Base-by-base conservation (phyloP, 1,140 invertebrate genomes). In the Hirudo medicinalis region DNA sequence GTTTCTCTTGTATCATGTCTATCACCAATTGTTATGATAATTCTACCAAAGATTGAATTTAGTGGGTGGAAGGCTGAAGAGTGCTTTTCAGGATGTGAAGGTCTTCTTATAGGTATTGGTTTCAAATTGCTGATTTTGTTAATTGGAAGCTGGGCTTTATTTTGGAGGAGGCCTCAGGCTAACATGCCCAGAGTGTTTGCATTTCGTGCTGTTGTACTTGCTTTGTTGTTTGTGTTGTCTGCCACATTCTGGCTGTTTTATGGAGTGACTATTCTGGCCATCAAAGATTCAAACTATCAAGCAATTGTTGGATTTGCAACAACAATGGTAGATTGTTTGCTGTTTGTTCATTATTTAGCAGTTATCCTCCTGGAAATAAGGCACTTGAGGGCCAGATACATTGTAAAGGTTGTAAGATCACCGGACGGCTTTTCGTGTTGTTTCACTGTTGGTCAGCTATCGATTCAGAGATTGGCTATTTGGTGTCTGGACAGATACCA, bases 201-300 rank as follows among this genome's bases (percentile, higher is more conserved):
- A 55, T 94, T 94, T 79, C 86, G 92, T 77, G 88, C 91, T 0
- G 86, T 91, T 75, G 88, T 95, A 27, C 83, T 96, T 67, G 87
- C 94, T 22, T 87, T 92, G 66, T 86, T 97, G 17, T 91, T 94
- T 79, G 91, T 89, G 71, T 93, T 96, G 83, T 54, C 69, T 27
- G 22, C 57, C 8, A 89, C 92, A 20, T 97, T 92, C 83, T 99
- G 95, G 94, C 84, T 98, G 0, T 97, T 97, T 81, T 99, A 97
- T 79, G 88, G 92, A 76, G 91, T 94, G 57, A 89, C 94, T 85
- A 87, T 92, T 75, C 72, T 85, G 73, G 27, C n/a, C 19, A 17
- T 53, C 19, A 49, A 49, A 27, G 69, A 49, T 25, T 27, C 29
- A 0, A 49, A 70, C 29, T 78, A 84, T 79, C 77, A 80, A 74